These are phyloP conservation scores for Syrmaticus mikado DNA, from an alignment of 2,113 vertebrate species.

Conservation along the genomic window DNA sequence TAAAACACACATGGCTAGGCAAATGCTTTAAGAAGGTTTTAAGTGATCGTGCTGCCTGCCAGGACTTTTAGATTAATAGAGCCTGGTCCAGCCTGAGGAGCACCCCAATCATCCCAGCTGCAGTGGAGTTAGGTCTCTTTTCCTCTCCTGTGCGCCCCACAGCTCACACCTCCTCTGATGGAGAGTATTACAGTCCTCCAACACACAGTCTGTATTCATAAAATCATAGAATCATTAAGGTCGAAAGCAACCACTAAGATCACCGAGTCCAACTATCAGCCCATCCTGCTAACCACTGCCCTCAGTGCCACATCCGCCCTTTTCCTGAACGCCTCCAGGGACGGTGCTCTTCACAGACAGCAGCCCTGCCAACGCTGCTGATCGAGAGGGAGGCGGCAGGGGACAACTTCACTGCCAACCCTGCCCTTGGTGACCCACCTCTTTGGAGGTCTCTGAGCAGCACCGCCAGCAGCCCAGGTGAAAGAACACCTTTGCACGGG, in stretches of 20 bases:
- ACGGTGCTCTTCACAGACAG: not conserved
- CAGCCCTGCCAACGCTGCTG: not conserved
- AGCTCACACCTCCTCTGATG: not conserved
- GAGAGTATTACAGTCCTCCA: not conserved
- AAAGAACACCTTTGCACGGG: not conserved
- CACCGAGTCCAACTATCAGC: not conserved
- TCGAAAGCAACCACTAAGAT: too few species aligned
- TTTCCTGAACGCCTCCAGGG: too few species aligned
- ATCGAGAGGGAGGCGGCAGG: not conserved
- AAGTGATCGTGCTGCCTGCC: not conserved
- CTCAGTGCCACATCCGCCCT: too few species aligned
- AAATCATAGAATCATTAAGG: too few species aligned
- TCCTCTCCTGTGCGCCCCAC: not conserved
- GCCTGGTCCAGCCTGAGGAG: not conserved
- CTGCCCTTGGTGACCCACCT: not conserved
- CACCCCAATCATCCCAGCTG: not conserved
- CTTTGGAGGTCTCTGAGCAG: not conserved
- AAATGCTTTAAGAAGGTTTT: conserved; percentile 41
- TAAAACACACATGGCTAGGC: conserved; percentile 7
- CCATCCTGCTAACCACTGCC: too few species aligned
- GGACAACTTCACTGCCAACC: not conserved
- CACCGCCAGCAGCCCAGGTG: not conserved
- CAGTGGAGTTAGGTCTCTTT: not conserved
- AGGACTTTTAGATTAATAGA: conserved; percentile 14
- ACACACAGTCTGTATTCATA: not conserved